A percentile compares a stretch with the other conserved stretches of the same genome.
Evolutionary conservation across 2,797 vertebrate genomes (phyloP).

Genomic region (Arctocebus calabarensis): DNA sequence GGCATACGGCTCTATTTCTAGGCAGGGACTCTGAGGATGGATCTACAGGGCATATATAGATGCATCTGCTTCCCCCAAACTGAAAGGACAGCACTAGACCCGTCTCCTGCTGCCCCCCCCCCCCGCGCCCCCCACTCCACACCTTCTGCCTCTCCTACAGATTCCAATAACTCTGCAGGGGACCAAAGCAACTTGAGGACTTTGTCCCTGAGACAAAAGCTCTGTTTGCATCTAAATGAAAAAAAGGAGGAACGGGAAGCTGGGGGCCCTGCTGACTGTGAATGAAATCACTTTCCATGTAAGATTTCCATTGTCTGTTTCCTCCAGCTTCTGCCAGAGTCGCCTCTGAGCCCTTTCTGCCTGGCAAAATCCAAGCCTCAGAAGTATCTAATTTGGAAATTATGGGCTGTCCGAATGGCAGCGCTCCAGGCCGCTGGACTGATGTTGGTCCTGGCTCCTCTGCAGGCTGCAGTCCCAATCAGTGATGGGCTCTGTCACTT

Average conservation of each 20-base stretch:
- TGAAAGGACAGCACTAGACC: neutral
- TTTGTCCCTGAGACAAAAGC: neutral
- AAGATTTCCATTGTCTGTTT: slow-evolving; percentile 32
- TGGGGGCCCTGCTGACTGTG: neutral
- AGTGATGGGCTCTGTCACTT: slow-evolving; percentile 34
- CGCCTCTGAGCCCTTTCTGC: neutral
- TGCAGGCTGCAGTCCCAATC: slow-evolving; percentile 50
- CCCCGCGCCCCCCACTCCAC: neutral
- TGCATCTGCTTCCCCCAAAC: neutral
- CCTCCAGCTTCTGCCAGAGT: slow-evolving; percentile 43
- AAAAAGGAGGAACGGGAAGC: neutral
- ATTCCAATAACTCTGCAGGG: neutral
- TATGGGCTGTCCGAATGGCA: slow-evolving; percentile 26
- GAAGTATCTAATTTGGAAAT: slow-evolving; percentile 72
- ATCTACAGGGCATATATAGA: neutral
- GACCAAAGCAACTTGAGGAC: neutral
- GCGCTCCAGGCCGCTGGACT: slow-evolving; percentile 33
- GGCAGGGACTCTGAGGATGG: neutral
- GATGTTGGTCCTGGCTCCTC: slow-evolving; percentile 6
- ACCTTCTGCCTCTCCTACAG: neutral
- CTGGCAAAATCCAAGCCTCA: slow-evolving; percentile 13
- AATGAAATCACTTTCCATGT: slow-evolving; percentile 9
- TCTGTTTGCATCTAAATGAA: slow-evolving; percentile 56
- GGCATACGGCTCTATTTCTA: neutral
- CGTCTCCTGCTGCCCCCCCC: neutral